Conservation (phyloP, 2,888 invertebrate species). For the Ectropis crepuscularia region DNA sequence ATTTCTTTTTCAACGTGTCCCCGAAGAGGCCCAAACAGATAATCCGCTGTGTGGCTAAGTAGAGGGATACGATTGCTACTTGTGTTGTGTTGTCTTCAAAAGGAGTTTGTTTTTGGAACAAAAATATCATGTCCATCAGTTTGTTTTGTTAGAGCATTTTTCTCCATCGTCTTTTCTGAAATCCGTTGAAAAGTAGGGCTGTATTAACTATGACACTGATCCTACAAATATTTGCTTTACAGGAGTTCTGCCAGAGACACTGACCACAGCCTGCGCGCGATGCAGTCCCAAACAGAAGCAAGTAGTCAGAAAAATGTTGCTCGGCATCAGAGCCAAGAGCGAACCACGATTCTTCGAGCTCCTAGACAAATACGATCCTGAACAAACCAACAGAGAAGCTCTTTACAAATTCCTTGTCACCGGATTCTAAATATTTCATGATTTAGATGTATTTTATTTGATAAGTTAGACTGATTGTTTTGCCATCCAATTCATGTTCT, state of each 20-base stretch:
- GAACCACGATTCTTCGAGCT: slow-evolving; percentile 87
- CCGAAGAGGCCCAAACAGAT: too few species aligned
- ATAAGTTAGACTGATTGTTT: too few species aligned
- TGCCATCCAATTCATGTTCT: too few species aligned
- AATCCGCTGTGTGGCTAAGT: too few species aligned
- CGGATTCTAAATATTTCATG: slow-evolving; percentile 66
- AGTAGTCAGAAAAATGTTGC: slow-evolving; percentile 86
- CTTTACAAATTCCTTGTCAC: slow-evolving; percentile 82
- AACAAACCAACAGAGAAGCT: slow-evolving; percentile 86
- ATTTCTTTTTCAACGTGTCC: too few species aligned
- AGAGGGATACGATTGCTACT: too few species aligned
- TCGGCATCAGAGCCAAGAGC: slow-evolving; percentile 88
- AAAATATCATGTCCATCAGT: too few species aligned
- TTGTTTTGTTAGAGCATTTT: background rate
- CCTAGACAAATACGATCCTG: slow-evolving; percentile 89
- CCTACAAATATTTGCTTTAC: slow-evolving; percentile 13
- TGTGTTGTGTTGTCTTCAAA: too few species aligned
- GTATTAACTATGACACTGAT: background rate
- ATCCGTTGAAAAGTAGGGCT: background rate
- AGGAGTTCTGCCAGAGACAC: slow-evolving; percentile 87
- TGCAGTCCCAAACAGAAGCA: slow-evolving; percentile 87
- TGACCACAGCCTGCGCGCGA: slow-evolving; percentile 87
- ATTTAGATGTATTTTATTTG: too few species aligned
- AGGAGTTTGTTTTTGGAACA: too few species aligned
- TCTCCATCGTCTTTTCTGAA: background rate